Base-by-base conservation (phyloP, 2,797 vertebrate genomes). In the Diglossa cyanea region DNA sequence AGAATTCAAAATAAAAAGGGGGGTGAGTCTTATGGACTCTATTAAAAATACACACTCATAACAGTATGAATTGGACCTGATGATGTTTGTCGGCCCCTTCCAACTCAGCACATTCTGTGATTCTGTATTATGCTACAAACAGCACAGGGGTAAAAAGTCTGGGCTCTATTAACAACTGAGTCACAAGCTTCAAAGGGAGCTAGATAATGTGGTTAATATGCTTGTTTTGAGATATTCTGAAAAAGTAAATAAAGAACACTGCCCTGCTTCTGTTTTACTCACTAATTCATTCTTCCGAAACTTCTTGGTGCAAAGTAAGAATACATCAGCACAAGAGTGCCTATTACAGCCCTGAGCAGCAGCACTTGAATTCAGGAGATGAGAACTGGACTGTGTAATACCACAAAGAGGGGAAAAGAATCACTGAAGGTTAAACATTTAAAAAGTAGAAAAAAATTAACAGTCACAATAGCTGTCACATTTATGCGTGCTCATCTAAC, bases 11-110 rank as follows among this genome's bases (percentile, higher is more conserved):
- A 47, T 39, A 35, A 54, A 44, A 35, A 75, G 1, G 4, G 1
- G 1, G 6, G 1, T 10, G 4, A n/a, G 37, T 39, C 5, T 37
- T 68, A 77, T 1, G 75, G 37, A n/a, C 8, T 30, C 21, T 71
- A 35, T 63, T 55, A 76, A 74, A 93, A 70, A 62, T 16, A 74
- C 17, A 57, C 15, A 42, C 10, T 39, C 25, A 35, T 45, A 90
- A 31, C 8, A 26, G 7, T 18, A 74, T 9, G 5, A 19, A 88
- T 30, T 74, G 23, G 24, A 61, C 25, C 9, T 23, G 7, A 85
- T n/a, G 8, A 67, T n/a, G 12, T n/a, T 39, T 45, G 20, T 17
- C 25, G 40, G 20, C 30, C 33, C 30, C 7, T 33, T 77, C 40
- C 20, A 68, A 21, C 7, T 25, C 48, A 25, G 20, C 17, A 40